phyloP scores from a whole-genome alignment of 2,888 invertebrate genomes.

The Ectemnius continuus region DNA sequence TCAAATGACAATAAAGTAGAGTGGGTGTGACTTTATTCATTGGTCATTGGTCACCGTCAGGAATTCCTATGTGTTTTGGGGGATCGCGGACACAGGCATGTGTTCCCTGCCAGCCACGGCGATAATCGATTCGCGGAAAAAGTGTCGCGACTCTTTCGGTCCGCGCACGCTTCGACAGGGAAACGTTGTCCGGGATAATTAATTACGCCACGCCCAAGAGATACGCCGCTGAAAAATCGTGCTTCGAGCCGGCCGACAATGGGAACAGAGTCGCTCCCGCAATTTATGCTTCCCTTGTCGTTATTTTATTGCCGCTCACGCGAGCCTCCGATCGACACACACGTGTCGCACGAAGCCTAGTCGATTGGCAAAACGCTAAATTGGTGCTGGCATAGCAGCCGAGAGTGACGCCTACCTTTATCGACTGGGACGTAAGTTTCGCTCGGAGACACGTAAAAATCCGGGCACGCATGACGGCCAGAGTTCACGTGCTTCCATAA shows the following conservation, averaged over 20 bases:
- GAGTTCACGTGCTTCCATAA: background rate
- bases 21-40: too few species aligned
- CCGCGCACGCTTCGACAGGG: constrained; percentile 34
- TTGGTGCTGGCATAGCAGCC: background rate
- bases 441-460: constrained; percentile 3
- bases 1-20: too few species aligned
- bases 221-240: constrained; percentile 51
- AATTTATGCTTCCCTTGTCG: constrained; percentile 36
- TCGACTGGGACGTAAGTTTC: background rate
- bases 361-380: background rate
- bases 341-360: too few species aligned
- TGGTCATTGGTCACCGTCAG: too few species aligned
- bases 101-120: too few species aligned
- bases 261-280: constrained; percentile 10
- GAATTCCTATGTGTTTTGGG: too few species aligned
- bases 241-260: constrained; percentile 14
- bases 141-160: constrained; percentile 41
- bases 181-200: constrained; percentile 45
- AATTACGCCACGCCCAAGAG: constrained; percentile 41
- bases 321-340: background rate
- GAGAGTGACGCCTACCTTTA: background rate
- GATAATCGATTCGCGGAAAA: too few species aligned
- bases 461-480: background rate
- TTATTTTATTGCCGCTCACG: constrained; percentile 29
- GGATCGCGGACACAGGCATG: too few species aligned